These are phyloP conservation scores for Osedax fenrisi DNA, from an alignment of 2,888 invertebrate genomes.

Conservation along the genomic window DNA sequence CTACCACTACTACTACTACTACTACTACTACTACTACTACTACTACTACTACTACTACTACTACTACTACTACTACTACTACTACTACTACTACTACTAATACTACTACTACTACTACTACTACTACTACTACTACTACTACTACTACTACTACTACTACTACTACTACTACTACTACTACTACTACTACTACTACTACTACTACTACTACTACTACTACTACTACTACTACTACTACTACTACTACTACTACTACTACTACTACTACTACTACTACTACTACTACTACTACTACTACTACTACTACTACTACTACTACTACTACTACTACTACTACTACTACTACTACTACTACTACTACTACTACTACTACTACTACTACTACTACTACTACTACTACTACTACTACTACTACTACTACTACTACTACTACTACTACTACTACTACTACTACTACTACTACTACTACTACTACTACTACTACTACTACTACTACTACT, in stretches of 20 bases:
- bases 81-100: constrained; percentile 23
- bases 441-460: constrained; percentile 21
- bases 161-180: constrained; percentile 18
- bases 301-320: neutral
- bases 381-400: constrained; percentile 16
- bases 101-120: constrained; percentile 23
- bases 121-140: constrained; percentile 15
- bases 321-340: neutral
- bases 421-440: constrained; percentile 18
- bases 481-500: neutral
- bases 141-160: constrained; percentile 22
- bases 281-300: neutral
- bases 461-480: constrained; percentile 8
- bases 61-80: constrained; percentile 20
- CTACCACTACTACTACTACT: constrained; percentile 8
- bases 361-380: constrained; percentile 21
- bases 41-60: constrained; percentile 7
- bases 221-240: neutral
- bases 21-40: neutral
- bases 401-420: constrained; percentile 19
- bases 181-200: neutral
- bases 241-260: neutral
- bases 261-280: neutral
- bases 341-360: neutral
- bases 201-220: neutral